Percentiles rank a stretch among this genome's conserved stretches.
These are phyloP conservation scores for Hippopotamus amphibius DNA, from an alignment of 2,113 vertebrate genomes.

Conservation along the genomic window DNA sequence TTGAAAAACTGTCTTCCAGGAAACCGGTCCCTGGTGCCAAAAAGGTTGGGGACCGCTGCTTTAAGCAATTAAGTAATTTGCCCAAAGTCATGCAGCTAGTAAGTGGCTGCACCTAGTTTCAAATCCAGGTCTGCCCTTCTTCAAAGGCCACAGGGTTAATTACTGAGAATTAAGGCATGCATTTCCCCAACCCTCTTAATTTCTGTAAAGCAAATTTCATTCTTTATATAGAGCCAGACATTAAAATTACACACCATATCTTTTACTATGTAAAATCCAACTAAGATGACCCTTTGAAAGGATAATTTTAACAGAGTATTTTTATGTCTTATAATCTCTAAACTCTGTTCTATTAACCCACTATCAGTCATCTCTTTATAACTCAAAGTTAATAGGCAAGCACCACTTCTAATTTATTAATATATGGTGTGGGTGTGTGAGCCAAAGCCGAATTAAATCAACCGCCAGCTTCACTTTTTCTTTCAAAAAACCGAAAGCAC, in stretches of 20 bases:
- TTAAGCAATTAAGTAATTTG: not conserved
- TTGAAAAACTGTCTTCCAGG: no score
- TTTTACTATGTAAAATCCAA: constrained; percentile 7
- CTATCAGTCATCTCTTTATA: not conserved
- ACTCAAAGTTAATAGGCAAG: not conserved
- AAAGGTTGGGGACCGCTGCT: no score
- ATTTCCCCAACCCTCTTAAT: not conserved
- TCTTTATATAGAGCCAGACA: not conserved
- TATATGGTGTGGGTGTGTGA: not conserved
- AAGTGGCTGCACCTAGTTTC: not conserved
- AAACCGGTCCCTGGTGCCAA: no score
- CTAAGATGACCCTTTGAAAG: not conserved
- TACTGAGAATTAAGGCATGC: not conserved
- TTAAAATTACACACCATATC: not conserved
- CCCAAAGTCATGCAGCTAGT: not conserved
- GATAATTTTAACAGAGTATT: not conserved
- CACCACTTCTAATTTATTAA: not conserved
- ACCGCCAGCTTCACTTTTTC: not conserved
- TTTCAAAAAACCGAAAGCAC: not conserved
- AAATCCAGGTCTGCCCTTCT: not conserved
- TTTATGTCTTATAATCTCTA: not conserved
- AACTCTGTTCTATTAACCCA: not conserved
- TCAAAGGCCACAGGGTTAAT: not conserved
- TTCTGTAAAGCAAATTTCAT: not conserved
- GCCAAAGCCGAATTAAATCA: not conserved